These are phyloP conservation scores for Paraplagusia blochii DNA, from an alignment of 2,113 vertebrate genomes.

Conservation along the genomic window DNA sequence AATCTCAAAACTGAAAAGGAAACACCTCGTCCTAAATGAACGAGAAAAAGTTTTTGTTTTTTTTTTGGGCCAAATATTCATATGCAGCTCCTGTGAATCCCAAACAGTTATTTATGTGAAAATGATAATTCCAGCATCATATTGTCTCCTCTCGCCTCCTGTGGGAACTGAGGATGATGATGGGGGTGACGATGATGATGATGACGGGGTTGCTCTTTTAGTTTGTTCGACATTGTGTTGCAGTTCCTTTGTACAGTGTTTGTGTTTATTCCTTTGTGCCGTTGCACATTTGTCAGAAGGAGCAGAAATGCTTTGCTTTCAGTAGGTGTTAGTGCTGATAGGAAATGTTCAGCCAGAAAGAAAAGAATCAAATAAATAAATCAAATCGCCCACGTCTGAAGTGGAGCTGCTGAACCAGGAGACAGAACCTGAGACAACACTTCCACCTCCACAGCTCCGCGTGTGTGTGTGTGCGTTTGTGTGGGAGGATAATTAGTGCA, in stretches of 20 bases:
- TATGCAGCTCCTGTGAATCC: no score
- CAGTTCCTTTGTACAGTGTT: slow-evolving; percentile 12
- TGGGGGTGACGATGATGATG: neutral
- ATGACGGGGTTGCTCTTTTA: slow-evolving; percentile 26
- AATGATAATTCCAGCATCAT: neutral
- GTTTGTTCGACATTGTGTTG: slow-evolving; percentile 24
- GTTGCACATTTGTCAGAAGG: slow-evolving; percentile 42
- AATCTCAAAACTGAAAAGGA: no score
- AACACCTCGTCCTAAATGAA: no score
- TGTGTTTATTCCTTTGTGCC: neutral
- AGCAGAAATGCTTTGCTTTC: slow-evolving; percentile 36
- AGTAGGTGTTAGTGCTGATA: slow-evolving; percentile 19
- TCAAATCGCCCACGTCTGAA: slow-evolving; percentile 6
- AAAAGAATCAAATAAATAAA: neutral
- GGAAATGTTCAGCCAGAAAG: slow-evolving; percentile 19
- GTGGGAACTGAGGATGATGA: slow-evolving; percentile 1
- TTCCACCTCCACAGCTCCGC: neutral
- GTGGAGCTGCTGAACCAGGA: slow-evolving; percentile 1
- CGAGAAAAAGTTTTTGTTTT: no score
- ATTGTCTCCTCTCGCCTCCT: slow-evolving; percentile 13
- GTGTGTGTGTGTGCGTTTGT: neutral
- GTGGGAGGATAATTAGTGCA: neutral
- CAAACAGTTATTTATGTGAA: no score
- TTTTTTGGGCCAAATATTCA: no score
- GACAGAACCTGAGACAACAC: neutral